Base-by-base conservation (phyloP, 2,113 vertebrate species). In the Equus przewalskii region DNA sequence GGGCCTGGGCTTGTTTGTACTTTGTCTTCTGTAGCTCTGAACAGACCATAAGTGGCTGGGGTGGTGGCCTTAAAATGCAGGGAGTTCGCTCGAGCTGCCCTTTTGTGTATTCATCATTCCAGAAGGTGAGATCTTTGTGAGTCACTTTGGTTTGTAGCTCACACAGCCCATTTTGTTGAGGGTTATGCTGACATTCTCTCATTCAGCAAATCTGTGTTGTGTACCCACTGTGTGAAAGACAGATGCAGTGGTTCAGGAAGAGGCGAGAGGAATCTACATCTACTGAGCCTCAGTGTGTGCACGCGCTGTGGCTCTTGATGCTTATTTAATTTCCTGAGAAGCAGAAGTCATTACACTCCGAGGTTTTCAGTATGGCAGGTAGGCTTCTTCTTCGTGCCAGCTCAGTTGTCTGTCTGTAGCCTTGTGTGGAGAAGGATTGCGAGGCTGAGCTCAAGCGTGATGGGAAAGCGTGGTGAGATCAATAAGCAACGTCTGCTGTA, bases 81-180 rank as follows among this genome's bases (percentile, higher is more conserved):
- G 33, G 86, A 70, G 62, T 18, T 76, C 65, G 21, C 9, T 28
- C 1, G 18, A 18, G 13, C 44, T 83, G 62, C 41, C 24, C 15
- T 75, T 89, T 85, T 72, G 65, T 79, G 70, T 89, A 58, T 88
- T 87, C 14, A 44, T 84, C 75, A 58, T 88, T 89, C 94, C 51
- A 44, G 79, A 94, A 69, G n/a, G 26, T 51, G 62, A 79, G 69
- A 49, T 28, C 4, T 70, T 72, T 56, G 33, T 51, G 82, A 79
- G 49, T 89, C 79, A 72, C 83, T 49, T 80, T 33, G 49, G 69
- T 58, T 51, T 94, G 19, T 44, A 49, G 83, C n/a, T 76, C 41
- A 73, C 44, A 33, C 3, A 78, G 73, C n/a, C 94, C 62, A 13
- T 86, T 83, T 33, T 96, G 73, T 75, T 75, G 41, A 92, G 44